Base-by-base conservation (phyloP, 2,113 vertebrate genomes). In the Pipa parva region DNA sequence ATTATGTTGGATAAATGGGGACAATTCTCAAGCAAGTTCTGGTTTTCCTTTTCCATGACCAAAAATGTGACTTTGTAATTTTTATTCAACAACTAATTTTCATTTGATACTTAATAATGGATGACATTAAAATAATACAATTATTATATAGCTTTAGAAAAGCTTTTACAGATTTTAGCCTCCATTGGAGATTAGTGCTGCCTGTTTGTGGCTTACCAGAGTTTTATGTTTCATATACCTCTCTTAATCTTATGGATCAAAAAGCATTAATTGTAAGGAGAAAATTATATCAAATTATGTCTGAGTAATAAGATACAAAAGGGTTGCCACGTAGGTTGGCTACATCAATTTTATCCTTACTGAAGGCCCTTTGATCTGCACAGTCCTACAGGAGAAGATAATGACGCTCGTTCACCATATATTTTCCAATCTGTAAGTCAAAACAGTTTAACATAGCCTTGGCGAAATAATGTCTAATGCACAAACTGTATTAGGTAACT, bases 321-420 rank as follows among this genome's bases (percentile, higher is more conserved):
- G 22, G 18, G 13, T 45, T 67, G 31, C 25, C 42, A 48, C 42
- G 26, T 48, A 61, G 48, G 17, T 29, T 24, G n/a, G 26, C 45
- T 61, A 29, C 18, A 61, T 61, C 45, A 29, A 46, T 39, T 27
- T 45, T 42, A 20, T 33, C 52, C 15, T 8, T 20, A 39, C 11
- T 50, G 55, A 67, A 67, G 28, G 64, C 31, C 55, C 27, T 58
- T 50, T 57, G 52, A 67, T 58, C 25, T 50, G 15, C 20, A 13
- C 21, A 58, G 48, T 18, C 26, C 8, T 17, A 24, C 18, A 46
- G 22, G 29, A 21, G 46, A 45, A 56, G 42, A 24, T 59, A 59
- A 11, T 20, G 17, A 11, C 5, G 9, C n/a, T 31, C 59, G 48
- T 65, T 56, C 45, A 27, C 33, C 26, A 49, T 5, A 61, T 5